Evolutionary conservation across 2,113 vertebrate species (phyloP).

Genomic region (Sapajus apella): DNA sequence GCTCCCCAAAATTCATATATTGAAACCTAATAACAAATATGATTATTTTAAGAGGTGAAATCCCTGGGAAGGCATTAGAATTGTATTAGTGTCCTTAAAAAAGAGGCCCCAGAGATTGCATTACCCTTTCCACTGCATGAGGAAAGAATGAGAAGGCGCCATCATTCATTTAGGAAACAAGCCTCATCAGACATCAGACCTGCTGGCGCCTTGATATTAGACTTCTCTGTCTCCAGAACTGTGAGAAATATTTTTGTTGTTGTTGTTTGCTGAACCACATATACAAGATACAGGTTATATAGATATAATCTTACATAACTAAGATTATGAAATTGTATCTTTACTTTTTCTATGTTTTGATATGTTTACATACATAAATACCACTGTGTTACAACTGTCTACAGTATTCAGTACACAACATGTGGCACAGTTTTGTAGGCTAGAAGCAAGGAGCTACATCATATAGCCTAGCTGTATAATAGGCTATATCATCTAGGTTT

Average conservation of each 20-base stretch:
- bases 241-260: neutral
- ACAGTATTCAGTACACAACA: neutral
- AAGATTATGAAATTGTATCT: neutral
- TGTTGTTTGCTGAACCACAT: neutral
- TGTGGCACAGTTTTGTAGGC: neutral
- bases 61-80: neutral
- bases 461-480: neutral
- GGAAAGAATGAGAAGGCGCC: neutral
- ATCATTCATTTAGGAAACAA: neutral
- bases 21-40: neutral
- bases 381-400: neutral
- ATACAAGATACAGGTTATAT: neutral
- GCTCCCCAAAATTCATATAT: neutral
- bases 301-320: neutral
- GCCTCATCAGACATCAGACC: neutral
- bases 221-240: neutral
- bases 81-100: neutral
- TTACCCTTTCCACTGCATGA: neutral
- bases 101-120: neutral
- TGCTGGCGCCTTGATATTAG: neutral
- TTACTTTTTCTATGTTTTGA: neutral
- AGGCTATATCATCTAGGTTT: neutral
- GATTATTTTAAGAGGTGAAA: neutral
- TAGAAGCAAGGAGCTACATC: neutral
- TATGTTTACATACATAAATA: neutral